Conservation (phyloP, 1,140 invertebrate species). For the Varroa destructor region DNA sequence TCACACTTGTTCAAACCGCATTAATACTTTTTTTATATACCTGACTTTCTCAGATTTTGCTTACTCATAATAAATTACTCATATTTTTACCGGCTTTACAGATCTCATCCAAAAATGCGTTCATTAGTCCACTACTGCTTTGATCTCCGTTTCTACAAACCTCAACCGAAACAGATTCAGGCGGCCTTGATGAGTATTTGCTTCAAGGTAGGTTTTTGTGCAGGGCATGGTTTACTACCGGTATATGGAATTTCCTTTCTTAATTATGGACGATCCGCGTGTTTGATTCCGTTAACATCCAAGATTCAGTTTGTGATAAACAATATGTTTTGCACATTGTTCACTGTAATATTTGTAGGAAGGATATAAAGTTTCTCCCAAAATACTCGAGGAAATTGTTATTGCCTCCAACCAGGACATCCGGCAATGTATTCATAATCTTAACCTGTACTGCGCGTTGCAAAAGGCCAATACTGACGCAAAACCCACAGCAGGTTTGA, state of each 20-base stretch:
- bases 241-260: too few species aligned
- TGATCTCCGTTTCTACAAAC: conserved; percentile 66
- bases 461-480: conserved; percentile 1
- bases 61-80: too few species aligned
- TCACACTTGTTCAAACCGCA: too few species aligned
- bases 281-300: too few species aligned
- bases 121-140: conserved; percentile 86
- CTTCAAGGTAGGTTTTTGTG: conserved; percentile 48
- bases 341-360: conserved; percentile 44
- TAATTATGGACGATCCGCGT: too few species aligned
- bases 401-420: conserved; percentile 78
- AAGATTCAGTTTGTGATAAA: too few species aligned
- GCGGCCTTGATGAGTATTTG: conserved; percentile 75
- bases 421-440: conserved; percentile 66
- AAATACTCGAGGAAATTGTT: conserved; percentile 69
- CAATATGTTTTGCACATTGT: too few species aligned
- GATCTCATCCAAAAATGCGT: conserved; percentile 82
- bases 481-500: neutral
- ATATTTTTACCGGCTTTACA: neutral
- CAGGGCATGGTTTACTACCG: too few species aligned
- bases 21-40: too few species aligned
- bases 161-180: conserved; percentile 75
- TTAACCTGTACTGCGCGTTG: conserved; percentile 36
- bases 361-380: conserved; percentile 61
- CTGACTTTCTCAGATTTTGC: too few species aligned